Evolutionary conservation across 2,113 vertebrate genomes (phyloP).

Genomic region (Halichoerus grypus): DNA sequence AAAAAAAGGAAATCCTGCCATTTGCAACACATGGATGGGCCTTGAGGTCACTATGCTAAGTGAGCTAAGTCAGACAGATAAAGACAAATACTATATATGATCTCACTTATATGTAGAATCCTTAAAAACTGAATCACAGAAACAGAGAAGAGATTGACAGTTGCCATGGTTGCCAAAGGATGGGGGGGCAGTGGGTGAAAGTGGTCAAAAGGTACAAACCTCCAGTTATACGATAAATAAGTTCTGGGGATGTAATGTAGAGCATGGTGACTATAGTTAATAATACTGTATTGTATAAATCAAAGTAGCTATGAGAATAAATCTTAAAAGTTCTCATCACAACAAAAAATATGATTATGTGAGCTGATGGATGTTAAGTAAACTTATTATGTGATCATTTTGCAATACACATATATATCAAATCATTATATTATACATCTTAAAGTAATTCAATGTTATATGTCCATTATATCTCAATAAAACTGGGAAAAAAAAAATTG

Average conservation of each 20-base stretch:
- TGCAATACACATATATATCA: not conserved
- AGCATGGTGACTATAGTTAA: not conserved
- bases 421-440: not conserved
- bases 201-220: not conserved
- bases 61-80: conserved; percentile 7
- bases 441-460: not conserved
- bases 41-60: not conserved
- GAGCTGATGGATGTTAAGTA: not conserved
- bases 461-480: not conserved
- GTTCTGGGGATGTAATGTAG: not conserved
- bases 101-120: not conserved
- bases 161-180: not conserved
- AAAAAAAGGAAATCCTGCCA: not conserved
- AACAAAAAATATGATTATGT: not conserved
- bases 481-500: not conserved
- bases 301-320: not conserved
- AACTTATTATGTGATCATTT: not conserved
- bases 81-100: not conserved
- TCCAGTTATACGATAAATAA: not conserved
- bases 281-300: not conserved
- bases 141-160: not conserved
- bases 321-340: not conserved
- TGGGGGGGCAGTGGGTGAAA: not conserved
- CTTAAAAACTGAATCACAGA: not conserved
- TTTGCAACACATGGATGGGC: not conserved